Percentiles rank a stretch among this genome's conserved stretches.
Conservation (phyloP, 2,797 vertebrate genomes). For the Gallirallus australis region DNA sequence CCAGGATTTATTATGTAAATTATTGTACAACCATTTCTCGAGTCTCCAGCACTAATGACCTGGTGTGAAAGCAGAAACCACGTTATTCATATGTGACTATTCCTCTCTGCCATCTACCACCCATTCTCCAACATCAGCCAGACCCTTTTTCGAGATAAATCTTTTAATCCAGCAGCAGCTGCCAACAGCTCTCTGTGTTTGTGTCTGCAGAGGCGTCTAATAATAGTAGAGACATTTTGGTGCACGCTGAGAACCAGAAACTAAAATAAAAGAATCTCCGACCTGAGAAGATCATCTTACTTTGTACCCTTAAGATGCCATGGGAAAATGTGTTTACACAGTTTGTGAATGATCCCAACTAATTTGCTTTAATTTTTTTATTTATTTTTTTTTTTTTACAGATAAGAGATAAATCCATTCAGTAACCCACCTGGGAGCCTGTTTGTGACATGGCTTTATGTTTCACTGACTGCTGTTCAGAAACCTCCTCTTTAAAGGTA, state of each 20-base stretch:
- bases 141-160: neutral
- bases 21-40: neutral
- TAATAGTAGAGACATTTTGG: neutral
- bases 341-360: neutral
- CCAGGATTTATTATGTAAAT: constrained; percentile 2
- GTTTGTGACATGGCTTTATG: neutral
- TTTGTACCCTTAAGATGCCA: neutral
- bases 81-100: neutral
- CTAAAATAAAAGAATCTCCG: neutral
- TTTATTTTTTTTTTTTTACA: neutral
- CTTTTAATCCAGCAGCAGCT: neutral
- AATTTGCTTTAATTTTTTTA: neutral
- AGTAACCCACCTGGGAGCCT: neutral
- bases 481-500: neutral
- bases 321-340: neutral
- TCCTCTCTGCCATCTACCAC: neutral
- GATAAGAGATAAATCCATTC: neutral
- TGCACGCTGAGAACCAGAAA: neutral
- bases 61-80: neutral
- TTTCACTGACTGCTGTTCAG: neutral
- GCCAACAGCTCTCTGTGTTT: neutral
- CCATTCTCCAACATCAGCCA: neutral
- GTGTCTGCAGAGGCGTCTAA: neutral
- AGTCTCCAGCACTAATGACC: neutral
- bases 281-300: neutral